These are phyloP conservation scores for Leptinotarsa defecta DNA, from an alignment of 1,140 invertebrate genomes.

Conservation along the genomic window DNA sequence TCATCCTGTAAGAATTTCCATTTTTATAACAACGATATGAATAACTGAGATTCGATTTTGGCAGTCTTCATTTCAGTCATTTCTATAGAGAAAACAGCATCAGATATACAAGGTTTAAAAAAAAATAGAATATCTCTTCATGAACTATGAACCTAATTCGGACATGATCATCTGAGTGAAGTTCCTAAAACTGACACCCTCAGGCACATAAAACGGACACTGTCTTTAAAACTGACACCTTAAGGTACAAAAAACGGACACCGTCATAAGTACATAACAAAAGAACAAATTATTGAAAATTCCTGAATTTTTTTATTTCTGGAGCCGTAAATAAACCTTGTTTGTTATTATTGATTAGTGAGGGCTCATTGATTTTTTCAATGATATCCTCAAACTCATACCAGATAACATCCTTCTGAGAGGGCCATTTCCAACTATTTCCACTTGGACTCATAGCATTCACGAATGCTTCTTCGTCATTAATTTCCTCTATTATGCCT, in stretches of 20 bases:
- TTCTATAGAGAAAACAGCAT: not conserved
- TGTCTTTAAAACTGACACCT: not conserved
- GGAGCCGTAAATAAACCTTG: not conserved
- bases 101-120: too few species aligned
- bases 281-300: not conserved
- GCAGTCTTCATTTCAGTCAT: too few species aligned
- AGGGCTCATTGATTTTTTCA: not conserved
- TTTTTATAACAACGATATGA: not conserved
- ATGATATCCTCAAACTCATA: constrained; percentile 1
- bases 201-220: too few species aligned
- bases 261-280: not conserved
- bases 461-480: not conserved
- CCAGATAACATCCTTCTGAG: not conserved
- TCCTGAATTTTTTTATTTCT: not conserved
- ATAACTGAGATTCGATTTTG: not conserved
- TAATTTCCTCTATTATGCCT: not conserved
- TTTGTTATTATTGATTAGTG: not conserved
- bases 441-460: too few species aligned
- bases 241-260: not conserved
- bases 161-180: too few species aligned
- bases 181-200: not conserved
- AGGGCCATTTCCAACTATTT: not conserved
- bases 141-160: too few species aligned
- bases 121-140: too few species aligned
- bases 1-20: not conserved